Base-by-base conservation (phyloP, 2,797 vertebrate species). In the Artibeus jamaicensis region DNA sequence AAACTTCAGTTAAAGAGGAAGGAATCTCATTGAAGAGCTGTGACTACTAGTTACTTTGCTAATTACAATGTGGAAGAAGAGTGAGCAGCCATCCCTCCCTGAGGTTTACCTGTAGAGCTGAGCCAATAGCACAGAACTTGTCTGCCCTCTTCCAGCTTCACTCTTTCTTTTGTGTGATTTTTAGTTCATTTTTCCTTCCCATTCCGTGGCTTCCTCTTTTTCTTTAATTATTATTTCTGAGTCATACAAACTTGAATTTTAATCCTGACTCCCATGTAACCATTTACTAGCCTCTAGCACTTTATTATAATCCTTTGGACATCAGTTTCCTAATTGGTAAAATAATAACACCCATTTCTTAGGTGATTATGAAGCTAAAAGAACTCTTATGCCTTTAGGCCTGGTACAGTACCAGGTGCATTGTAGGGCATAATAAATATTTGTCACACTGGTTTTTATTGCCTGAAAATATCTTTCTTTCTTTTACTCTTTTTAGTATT, bases 211-310 rank as follows among this genome's bases (percentile, higher is more conserved):
- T 86, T 74, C 74, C 3, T 59, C 37, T 84, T 55, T 93, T 53
- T 18, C 71, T 67, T n/a, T 50, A 59, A 46, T 87, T 71, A 34
- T 62, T 81, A 85, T 74, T 96, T 97, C 74, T 32, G 19, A 37
- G 29, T 67, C 78, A 73, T 12, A 34, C 6, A 78, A 46, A 22
- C 14, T 89, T 78, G 42, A 88, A 73, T 91, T 89, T 82, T 93
- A 85, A 85, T 68, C 22, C 62, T 71, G 83, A 70, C 19, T 77
- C 62, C 22, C 10, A 19, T 14, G 24, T 42, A 91, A 62, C 12
- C 39, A 62, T 55, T 82, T 65, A 39, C 14, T 86, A 70, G 16
- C 65, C 39, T 94, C 34, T n/a, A 42, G 16, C 29, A 87, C 81
- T 68, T 89, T 81, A 68, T 74, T 74, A 81, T 71, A 70, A 78